Evolutionary conservation across 2,797 vertebrate genomes (phyloP).

Genomic region (Danio jaintianensis): DNA sequence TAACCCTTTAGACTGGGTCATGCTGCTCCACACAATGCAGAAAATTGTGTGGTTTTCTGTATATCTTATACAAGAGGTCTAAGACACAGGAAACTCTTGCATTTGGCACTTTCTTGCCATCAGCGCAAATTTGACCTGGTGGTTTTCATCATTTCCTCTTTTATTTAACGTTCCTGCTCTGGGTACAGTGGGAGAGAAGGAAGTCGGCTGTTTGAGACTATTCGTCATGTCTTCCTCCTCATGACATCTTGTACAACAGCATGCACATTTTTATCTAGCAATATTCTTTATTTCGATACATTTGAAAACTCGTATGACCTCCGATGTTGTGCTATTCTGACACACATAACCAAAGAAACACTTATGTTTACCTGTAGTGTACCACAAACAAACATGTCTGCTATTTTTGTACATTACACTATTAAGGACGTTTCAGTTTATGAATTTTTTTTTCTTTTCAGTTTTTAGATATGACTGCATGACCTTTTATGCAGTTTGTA

Average conservation of each 20-base stretch:
- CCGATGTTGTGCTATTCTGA: background rate
- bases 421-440: background rate
- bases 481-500: slow-evolving; percentile 1
- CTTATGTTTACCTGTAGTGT: slow-evolving; percentile 45
- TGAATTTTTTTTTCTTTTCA: slow-evolving; percentile 8
- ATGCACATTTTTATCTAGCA: background rate
- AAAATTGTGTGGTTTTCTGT: slow-evolving; percentile 9
- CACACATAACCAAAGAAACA: slow-evolving; percentile 43
- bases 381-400: slow-evolving; percentile 16
- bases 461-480: slow-evolving; percentile 10
- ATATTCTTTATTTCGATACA: background rate
- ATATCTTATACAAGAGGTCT: slow-evolving; percentile 7
- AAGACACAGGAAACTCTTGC: slow-evolving; percentile 15
- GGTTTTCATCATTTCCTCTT: slow-evolving; percentile 24
- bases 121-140: background rate
- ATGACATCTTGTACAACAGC: background rate
- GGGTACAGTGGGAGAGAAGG: background rate
- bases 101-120: slow-evolving; percentile 12
- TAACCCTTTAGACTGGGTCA: background rate
- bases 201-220: background rate
- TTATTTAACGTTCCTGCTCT: background rate
- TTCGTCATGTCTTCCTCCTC: background rate
- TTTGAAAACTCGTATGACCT: slow-evolving; percentile 3
- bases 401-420: slow-evolving; percentile 33
- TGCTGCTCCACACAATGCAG: slow-evolving; percentile 3